Evolutionary conservation across 2,113 vertebrate genomes (phyloP), one percentile per base, ranked within the genome.

Genomic region (Bambusicola thoracicus): DNA sequence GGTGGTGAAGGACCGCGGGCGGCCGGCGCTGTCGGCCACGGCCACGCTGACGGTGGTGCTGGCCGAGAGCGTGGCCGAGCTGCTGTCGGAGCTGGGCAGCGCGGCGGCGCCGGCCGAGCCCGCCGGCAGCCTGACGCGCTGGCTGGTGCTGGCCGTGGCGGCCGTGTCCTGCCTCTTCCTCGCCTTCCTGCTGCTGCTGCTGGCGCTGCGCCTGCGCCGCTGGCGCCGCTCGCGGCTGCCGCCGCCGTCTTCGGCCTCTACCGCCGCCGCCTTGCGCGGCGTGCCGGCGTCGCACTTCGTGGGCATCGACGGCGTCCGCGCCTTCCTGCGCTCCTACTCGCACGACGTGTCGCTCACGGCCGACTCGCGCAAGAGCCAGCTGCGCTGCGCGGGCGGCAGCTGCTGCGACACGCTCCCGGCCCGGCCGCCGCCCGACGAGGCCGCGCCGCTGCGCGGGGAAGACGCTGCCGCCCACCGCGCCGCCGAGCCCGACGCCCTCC

Each of bases 301-400:
- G 87, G 96, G 95, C 2, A n/a, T 97, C 61, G 92, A 97, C 15
- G 92, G 92, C 17, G 84, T 96, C 25, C 86, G 46, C 48, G 93
- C 96, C 27, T 97, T 97, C 73, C 81, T 97, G 44, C 90, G 90
- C 61, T 95, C 97, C 49, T 97, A 96, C 46, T 97, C 95, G 14
- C 96, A 95, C 2, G 92, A 97, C 19, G 92, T 92, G 36, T 97
- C 96, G 11, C 93, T 97, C 19, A 97, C 96, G 0, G 38, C 38
- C 38, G 38, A 40, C 38, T 40, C 38, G 38, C 38, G 38, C 38
- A 40, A 40, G 38, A 40, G 38, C 38, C 48, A 49, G 48, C 48
- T 24, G 48, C 85, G 82, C 89, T 95, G 70, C 48, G 94, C 96
- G 0, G 65, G 36, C 46, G 89, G 18, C 56, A 38, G 83, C 67